A percentile compares a stretch with the other conserved stretches of the same genome.
phyloP scores from a whole-genome alignment of 2,797 vertebrate genomes.

The Muscicapa comitata region DNA sequence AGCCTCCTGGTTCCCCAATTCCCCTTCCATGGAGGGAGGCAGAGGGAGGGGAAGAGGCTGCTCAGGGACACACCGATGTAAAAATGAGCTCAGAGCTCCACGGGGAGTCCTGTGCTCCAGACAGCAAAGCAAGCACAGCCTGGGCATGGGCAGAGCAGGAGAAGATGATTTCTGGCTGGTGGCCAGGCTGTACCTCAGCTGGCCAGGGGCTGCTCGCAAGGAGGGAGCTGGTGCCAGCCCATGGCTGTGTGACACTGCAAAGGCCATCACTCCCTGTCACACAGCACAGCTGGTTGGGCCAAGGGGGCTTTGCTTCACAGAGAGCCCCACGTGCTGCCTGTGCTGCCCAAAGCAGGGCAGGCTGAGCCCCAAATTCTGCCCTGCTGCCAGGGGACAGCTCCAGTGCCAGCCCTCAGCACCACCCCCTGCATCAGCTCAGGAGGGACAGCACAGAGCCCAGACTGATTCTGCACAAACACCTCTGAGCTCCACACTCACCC shows the following conservation, averaged over 20 bases:
- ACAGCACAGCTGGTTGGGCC: background rate
- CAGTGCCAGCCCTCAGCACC: background rate
- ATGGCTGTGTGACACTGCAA: background rate
- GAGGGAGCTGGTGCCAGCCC: background rate
- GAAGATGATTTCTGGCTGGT: rapidly evolving
- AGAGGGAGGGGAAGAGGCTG: background rate
- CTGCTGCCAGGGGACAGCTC: background rate
- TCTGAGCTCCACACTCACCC: background rate
- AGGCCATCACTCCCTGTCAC: background rate
- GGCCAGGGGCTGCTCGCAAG: rapidly evolving
- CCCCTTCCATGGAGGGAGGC: background rate
- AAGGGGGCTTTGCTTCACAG: rapidly evolving
- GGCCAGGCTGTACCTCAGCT: background rate
- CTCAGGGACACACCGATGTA: rapidly evolving
- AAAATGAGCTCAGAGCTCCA: background rate
- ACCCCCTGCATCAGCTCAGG: rapidly evolving
- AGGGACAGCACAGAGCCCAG: background rate
- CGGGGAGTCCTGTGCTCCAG: background rate
- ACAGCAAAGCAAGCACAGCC: background rate
- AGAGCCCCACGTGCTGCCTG: rapidly evolving
- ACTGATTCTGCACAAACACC: background rate
- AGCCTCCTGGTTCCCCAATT: rapidly evolving
- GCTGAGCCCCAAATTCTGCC: background rate
- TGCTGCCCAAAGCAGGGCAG: rapidly evolving
- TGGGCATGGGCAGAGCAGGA: background rate